Base-by-base conservation (phyloP, 2,113 vertebrate genomes). In the Diphyllodes magnificus region DNA sequence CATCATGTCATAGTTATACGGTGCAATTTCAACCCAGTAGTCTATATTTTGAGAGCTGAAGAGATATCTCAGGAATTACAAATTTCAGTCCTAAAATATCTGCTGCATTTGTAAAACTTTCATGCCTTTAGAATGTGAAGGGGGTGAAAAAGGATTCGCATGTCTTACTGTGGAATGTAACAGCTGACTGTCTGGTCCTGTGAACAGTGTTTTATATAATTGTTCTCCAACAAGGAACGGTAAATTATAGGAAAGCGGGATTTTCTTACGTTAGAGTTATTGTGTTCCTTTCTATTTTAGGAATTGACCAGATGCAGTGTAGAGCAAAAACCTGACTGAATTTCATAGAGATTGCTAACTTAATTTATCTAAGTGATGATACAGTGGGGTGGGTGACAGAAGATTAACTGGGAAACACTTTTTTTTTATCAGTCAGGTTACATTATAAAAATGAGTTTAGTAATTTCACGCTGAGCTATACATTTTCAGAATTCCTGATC, bases 341-440 rank as follows among this genome's bases (percentile, higher is more conserved):
- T 95, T 78, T 75, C 63, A 76, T 39, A 82, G 47, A 66, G 51
- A 72, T 88, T 82, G 89, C 42, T 88, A 81, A 70, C 69, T 78
- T 91, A 90, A 95, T 97, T 94, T 95, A 79, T 78, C n/a, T 91
- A 92, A 95, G 77, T 78, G 89, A 88, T 91, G 82, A 81, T 81
- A 39, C 31, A 63, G 47, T 59, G 33, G 50, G 10, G 4, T 65
- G 71, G 78, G 35, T 88, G 83, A 69, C 47, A 79, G 77, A 83
- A 71, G 94, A 93, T 97, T 95, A 96, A 75, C 24, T 21, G 37
- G 27, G 40, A 25, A 95, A 57, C 39, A 13, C 22, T 66, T 76
- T 85, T 56, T 57, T 57, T 73, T 61, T 33, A 71, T 88, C 69
- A 81, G 19, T 56, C 72, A 92, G 65, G 40, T 92, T 92, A 15